These are phyloP conservation scores for Phoxinus phoxinus DNA, from an alignment of 2,113 vertebrate species.

Conservation along the genomic window DNA sequence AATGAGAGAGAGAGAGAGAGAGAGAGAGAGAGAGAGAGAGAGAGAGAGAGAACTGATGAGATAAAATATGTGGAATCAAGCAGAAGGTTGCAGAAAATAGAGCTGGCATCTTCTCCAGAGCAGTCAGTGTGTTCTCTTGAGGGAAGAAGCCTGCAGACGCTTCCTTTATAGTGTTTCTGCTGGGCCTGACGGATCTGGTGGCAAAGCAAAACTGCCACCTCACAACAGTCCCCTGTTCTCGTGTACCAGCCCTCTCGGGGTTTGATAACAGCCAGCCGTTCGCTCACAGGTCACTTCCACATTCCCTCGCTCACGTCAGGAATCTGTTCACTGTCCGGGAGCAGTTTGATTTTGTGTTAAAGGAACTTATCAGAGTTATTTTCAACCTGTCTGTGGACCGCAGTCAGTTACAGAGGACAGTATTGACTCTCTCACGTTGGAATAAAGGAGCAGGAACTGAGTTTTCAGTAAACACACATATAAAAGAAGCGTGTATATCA, in stretches of 20 bases:
- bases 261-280: not conserved
- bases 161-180: slow-evolving; percentile 19
- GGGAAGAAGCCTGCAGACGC: not conserved
- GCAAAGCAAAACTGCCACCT: slow-evolving; percentile 29
- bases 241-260: not conserved
- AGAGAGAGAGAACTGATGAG: slow-evolving; percentile 12
- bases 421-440: not conserved
- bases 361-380: not conserved
- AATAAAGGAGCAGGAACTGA: not conserved
- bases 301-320: not conserved
- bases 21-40: not conserved
- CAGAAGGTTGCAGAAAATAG: slow-evolving; percentile 43
- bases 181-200: slow-evolving; percentile 5
- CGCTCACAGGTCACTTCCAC: slow-evolving; percentile 9
- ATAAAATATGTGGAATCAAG: slow-evolving; percentile 36
- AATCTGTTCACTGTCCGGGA: not conserved
- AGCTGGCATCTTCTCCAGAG: slow-evolving; percentile 19
- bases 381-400: not conserved
- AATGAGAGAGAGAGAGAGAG: not conserved
- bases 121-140: slow-evolving; percentile 10
- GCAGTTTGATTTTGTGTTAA: not conserved
- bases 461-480: not conserved
- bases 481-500: not conserved
- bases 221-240: not conserved
- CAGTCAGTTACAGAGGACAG: not conserved